phyloP scores from a whole-genome alignment of 92 coral and sea anemone species.

The Porites evermanni region DNA sequence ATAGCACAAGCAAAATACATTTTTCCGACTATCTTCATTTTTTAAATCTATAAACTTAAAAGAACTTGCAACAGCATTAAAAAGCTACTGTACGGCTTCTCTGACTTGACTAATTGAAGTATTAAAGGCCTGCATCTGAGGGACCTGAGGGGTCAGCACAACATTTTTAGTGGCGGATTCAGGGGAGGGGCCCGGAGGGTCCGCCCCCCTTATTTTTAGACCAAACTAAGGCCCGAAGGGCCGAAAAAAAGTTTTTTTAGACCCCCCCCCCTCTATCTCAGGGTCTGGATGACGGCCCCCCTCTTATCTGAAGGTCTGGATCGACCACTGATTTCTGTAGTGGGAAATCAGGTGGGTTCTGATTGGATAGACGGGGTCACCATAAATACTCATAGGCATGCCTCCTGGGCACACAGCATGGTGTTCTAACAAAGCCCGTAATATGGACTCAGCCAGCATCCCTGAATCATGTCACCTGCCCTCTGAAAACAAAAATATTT shows the following conservation, averaged over 20 bases:
- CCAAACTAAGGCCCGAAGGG: too few relatives aligned
- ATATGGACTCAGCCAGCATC: slow-evolving; percentile 8
- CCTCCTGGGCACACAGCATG: slow-evolving; percentile 15
- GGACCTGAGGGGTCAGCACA: slow-evolving; percentile 1
- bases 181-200: too few relatives aligned
- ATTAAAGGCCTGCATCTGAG: slow-evolving; percentile 6
- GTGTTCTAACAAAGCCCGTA: slow-evolving; percentile 3
- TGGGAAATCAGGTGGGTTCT: neutral
- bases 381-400: neutral
- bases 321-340: too few relatives aligned
- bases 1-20: slow-evolving; percentile 4
- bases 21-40: slow-evolving; percentile 5
- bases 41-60: neutral
- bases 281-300: too few relatives aligned
- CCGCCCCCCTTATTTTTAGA: too few relatives aligned
- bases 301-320: too few relatives aligned
- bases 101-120: slow-evolving; percentile 16
- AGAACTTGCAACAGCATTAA: slow-evolving; percentile 10
- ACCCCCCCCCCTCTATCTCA: too few relatives aligned
- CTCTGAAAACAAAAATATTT: too few relatives aligned
- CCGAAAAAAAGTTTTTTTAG: too few relatives aligned
- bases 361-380: slow-evolving; percentile 16
- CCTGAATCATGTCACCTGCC: neutral
- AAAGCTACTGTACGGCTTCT: slow-evolving; percentile 16
- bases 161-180: neutral